Conservation (phyloP, 2,888 invertebrate species). For the Idaea dimidiata region DNA sequence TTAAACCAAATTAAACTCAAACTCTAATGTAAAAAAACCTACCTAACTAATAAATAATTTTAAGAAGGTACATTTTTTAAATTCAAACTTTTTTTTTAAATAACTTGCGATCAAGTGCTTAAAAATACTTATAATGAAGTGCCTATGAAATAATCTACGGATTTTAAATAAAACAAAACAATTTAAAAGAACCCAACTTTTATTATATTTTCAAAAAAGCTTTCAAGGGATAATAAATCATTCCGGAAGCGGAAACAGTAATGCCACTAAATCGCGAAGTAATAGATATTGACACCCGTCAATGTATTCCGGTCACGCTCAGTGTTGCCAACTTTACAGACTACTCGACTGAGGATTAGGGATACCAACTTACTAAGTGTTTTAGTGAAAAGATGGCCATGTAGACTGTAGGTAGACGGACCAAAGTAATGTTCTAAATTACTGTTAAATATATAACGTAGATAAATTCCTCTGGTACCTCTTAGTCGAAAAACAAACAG, state of each 20-base stretch:
- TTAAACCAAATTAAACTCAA: too few relatives aligned
- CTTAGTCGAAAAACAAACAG: too few relatives aligned
- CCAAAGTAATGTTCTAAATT: too few relatives aligned
- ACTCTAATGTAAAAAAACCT: too few relatives aligned
- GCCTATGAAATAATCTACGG: too few relatives aligned
- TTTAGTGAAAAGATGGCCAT: slow-evolving; percentile 19
- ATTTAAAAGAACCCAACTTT: neutral
- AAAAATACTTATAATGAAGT: too few relatives aligned
- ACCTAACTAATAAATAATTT: too few relatives aligned
- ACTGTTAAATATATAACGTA: neutral
- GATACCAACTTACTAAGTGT: slow-evolving; percentile 20
- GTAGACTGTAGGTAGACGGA: too few relatives aligned
- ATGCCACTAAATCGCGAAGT: slow-evolving; percentile 39
- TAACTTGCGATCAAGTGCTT: too few relatives aligned
- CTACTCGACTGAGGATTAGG: slow-evolving; percentile 15
- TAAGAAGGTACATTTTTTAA: too few relatives aligned
- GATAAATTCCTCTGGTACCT: too few relatives aligned
- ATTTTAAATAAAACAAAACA: neutral
- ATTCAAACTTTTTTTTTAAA: too few relatives aligned
- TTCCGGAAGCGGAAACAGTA: slow-evolving; percentile 21
- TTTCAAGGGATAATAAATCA: slow-evolving; percentile 14
- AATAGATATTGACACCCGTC: slow-evolving; percentile 40
- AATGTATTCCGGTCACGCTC: slow-evolving; percentile 42
- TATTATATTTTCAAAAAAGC: slow-evolving; percentile 4
- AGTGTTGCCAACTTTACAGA: slow-evolving; percentile 41